A percentile compares a stretch with the other conserved stretches of the same genome.
Conservation (phyloP, 2,113 vertebrate species). For the Platichthys stellatus region DNA sequence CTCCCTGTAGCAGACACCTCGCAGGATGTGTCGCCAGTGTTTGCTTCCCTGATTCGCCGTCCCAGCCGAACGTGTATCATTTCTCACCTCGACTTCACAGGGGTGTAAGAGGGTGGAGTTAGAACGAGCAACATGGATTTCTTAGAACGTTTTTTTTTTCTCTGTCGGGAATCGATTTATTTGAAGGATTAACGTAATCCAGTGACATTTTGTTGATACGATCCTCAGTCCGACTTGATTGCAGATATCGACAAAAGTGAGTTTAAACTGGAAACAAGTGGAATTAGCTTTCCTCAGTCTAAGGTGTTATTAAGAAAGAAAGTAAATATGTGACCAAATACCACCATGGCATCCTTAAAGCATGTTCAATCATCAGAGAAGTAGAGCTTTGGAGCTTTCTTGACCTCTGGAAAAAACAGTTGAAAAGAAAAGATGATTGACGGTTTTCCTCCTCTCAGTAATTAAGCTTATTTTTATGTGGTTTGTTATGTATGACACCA, state of each 20-base stretch:
- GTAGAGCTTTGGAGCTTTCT: too few relatives aligned
- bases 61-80: slow-evolving; percentile 3
- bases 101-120: not conserved
- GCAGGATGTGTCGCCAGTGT: slow-evolving; percentile 21
- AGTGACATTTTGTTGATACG: slow-evolving; percentile 16
- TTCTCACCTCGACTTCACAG: slow-evolving; percentile 32
- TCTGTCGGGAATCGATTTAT: not conserved
- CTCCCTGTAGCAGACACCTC: slow-evolving; percentile 25
- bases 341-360: too few relatives aligned
- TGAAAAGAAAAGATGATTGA: too few relatives aligned
- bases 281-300: not conserved
- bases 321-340: not conserved
- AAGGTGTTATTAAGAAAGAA: not conserved
- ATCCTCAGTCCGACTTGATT: not conserved
- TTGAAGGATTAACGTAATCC: slow-evolving; percentile 25
- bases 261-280: not conserved
- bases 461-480: too few relatives aligned
- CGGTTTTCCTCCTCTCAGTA: too few relatives aligned
- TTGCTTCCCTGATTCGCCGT: not conserved
- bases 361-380: too few relatives aligned
- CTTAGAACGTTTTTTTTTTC: not conserved
- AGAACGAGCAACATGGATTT: not conserved
- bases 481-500: too few relatives aligned
- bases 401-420: too few relatives aligned
- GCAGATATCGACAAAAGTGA: slow-evolving; percentile 7